Percentiles rank a stretch among this genome's conserved stretches.
Conservation (phyloP, 2,113 vertebrate species). For the Ptychochromis oligacanthus region DNA sequence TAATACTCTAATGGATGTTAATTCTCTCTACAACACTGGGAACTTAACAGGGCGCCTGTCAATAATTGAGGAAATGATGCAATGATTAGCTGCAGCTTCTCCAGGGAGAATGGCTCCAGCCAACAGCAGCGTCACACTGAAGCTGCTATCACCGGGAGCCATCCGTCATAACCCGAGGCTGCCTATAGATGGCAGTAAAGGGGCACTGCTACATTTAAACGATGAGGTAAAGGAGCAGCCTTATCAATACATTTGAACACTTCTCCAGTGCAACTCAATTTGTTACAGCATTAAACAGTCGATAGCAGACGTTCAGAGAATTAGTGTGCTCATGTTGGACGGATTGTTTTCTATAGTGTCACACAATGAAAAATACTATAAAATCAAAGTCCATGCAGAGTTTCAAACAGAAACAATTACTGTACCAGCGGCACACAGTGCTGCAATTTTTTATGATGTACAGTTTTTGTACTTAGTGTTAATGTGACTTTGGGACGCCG, state of each 20-base stretch:
- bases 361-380: background rate
- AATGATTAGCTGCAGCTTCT: conserved; percentile 54
- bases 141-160: conserved; percentile 5
- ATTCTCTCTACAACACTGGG: conserved; percentile 41
- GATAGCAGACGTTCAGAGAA: background rate
- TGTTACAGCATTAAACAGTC: background rate
- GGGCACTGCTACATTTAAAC: conserved; percentile 25
- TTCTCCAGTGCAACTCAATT: background rate
- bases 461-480: background rate
- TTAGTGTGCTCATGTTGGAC: background rate
- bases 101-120: conserved; percentile 13
- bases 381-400: background rate
- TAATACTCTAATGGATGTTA: conserved; percentile 48
- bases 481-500: background rate
- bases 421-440: background rate
- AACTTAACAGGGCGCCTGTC: conserved; percentile 47
- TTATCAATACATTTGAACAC: background rate
- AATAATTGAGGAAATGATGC: conserved; percentile 62
- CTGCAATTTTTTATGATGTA: background rate
- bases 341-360: background rate
- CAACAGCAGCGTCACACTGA: background rate
- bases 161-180: background rate
- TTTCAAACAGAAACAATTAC: background rate
- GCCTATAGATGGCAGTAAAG: conserved; percentile 66
- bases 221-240: background rate